Evolutionary conservation across 1,140 invertebrate species (phyloP), one percentile per base, ranked within the genome.

Genomic region (Euwallacea fornicatus): DNA sequence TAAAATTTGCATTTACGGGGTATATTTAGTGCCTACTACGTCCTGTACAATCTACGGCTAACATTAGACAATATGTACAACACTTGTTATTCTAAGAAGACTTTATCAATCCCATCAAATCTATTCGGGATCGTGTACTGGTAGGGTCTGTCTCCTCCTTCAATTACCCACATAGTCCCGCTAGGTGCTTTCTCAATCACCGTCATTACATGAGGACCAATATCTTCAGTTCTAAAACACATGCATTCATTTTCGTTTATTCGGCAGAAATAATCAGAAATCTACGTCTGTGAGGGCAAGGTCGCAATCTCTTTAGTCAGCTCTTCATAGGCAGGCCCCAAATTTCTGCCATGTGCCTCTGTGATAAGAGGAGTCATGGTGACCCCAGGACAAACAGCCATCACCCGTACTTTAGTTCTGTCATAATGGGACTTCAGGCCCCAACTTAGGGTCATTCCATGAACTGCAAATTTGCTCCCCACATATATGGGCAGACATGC

Each of bases 341-440:
- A 70, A 41, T 16, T 63, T 16, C 21, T 70, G 21, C 42, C 13
- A 44, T 21, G n/a, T 4, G 33, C 15, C 0, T 58, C 43, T 10
- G 4, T 56, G 8, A 75, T 66, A 41, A 78, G 47, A 50, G 78
- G 74, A 9, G 78, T 78, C 2, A 72, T 64, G 9, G 80, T 81
- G 6, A 77, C 47, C 7, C 81, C 81, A 15, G 81, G 81, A 74
- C 80, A 82, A 7, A 82, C 66, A 0, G 75, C 73, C 7, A 82
- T 43, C 9, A 80, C 76, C 62, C 74, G 73, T 2, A 82, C 76
- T 47, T 80, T 79, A 6, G 76, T 76, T 46, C 71, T 73, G 4
- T 77, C 62, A 33, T 78, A 78, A 56, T 74, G 68, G 2, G 15
- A 9, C 9, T 66, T 47, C 6, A 59, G 21, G 11, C 77, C 76